Conservation (phyloP, 2,888 invertebrate genomes). For the Apeira syringaria region DNA sequence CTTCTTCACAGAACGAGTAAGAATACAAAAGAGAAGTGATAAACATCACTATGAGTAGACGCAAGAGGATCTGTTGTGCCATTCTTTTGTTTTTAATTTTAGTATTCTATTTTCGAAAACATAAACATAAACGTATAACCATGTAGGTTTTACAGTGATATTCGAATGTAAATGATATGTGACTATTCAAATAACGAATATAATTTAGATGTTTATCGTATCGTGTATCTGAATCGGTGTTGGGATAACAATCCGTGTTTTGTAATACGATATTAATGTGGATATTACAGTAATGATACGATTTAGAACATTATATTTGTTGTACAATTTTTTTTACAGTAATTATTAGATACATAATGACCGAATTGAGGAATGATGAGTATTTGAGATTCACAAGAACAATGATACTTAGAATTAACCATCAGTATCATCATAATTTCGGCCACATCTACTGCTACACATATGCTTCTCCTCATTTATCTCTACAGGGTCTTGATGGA, state of each 20-base stretch:
- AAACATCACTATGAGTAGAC: slow-evolving; percentile 45
- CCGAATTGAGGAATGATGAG: too few relatives aligned
- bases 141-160: slow-evolving; percentile 6
- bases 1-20: slow-evolving; percentile 57
- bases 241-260: slow-evolving; percentile 34
- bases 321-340: too few relatives aligned
- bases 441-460: too few relatives aligned
- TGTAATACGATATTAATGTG: slow-evolving; percentile 11
- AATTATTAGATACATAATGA: too few relatives aligned
- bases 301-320: too few relatives aligned
- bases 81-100: slow-evolving; percentile 21
- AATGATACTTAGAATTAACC: too few relatives aligned
- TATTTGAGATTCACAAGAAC: too few relatives aligned
- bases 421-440: too few relatives aligned
- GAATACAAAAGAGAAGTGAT: slow-evolving; percentile 43
- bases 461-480: too few relatives aligned
- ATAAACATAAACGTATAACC: too few relatives aligned
- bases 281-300: slow-evolving; percentile 21
- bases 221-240: slow-evolving; percentile 3
- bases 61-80: slow-evolving; percentile 39
- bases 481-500: too few relatives aligned
- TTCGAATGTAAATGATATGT: slow-evolving; percentile 23
- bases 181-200: slow-evolving; percentile 13
- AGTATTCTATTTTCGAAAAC: slow-evolving; percentile 17
- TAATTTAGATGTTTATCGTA: slow-evolving; percentile 34